Percentiles rank a stretch among this genome's conserved stretches.
phyloP scores from a whole-genome alignment of 2,113 vertebrate genomes.

The Macaca nemestrina region DNA sequence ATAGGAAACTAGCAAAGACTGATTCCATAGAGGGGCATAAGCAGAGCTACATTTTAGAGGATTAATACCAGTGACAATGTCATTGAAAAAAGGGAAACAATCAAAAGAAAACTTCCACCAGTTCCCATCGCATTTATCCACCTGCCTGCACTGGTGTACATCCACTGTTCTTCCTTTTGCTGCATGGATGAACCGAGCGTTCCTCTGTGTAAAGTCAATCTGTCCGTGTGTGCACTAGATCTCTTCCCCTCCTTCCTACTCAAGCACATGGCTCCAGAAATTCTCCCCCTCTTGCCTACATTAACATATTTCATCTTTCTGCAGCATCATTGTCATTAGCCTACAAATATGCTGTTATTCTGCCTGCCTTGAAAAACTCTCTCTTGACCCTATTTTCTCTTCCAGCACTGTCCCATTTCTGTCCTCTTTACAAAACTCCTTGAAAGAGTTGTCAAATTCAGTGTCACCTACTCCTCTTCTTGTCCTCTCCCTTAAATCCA shows the following conservation, averaged over 20 bases:
- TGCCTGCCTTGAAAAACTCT: background rate
- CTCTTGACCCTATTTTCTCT: background rate
- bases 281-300: background rate
- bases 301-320: background rate
- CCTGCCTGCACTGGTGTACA: background rate
- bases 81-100: background rate
- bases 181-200: rapidly evolving
- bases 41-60: background rate
- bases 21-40: background rate
- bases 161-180: background rate
- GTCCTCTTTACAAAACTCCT: background rate
- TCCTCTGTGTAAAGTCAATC: background rate
- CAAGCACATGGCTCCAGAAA: background rate
- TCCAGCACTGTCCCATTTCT: background rate
- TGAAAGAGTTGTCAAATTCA: background rate
- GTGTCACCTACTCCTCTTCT: background rate
- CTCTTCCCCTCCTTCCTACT: background rate
- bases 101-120: background rate
- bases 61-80: background rate
- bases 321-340: background rate
- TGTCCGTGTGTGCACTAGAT: background rate
- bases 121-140: rapidly evolving
- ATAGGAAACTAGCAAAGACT: background rate
- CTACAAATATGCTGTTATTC: background rate
- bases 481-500: background rate